Percentiles rank a stretch among this genome's conserved stretches.
phyloP scores from a whole-genome alignment of 35 echinoderm and acorn worm genomes.

The Ophioderma brevispina region DNA sequence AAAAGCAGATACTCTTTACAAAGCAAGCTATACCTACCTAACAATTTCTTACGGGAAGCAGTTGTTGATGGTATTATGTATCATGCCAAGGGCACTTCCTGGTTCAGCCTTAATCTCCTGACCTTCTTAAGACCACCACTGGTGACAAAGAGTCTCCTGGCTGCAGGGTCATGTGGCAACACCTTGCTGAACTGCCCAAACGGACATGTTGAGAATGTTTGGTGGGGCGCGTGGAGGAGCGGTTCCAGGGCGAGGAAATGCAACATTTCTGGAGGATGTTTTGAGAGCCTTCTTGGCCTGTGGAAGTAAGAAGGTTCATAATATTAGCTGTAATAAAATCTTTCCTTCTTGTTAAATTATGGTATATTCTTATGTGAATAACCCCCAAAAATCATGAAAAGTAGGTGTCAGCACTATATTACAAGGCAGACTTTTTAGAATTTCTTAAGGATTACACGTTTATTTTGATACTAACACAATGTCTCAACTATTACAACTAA shows the following conservation, averaged over 20 bases:
- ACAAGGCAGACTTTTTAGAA: too few species aligned
- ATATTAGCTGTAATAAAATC: too few species aligned
- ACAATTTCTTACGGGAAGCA: constrained; percentile 99
- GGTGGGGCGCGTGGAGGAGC: constrained; percentile 90
- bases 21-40: too few species aligned
- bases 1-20: too few species aligned
- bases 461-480: too few species aligned
- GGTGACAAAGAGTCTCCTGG: constrained; percentile 92
- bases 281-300: constrained; percentile 94
- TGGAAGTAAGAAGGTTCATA: constrained; percentile 8
- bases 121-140: constrained; percentile 98
- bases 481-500: too few species aligned
- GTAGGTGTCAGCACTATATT: too few species aligned
- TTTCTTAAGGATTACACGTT: too few species aligned
- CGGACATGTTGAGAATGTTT: constrained; percentile 93
- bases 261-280: constrained; percentile 99
- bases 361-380: too few species aligned
- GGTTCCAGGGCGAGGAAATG: constrained; percentile 95
- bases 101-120: constrained; percentile 98
- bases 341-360: too few species aligned
- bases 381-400: too few species aligned
- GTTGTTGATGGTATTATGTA: constrained; percentile 99
- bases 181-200: constrained; percentile 99
- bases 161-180: constrained; percentile 89
- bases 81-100: constrained; percentile 93